Percentiles rank a stretch among this genome's conserved stretches.
Evolutionary conservation across 2,113 vertebrate genomes (phyloP).

Genomic region (Crotophaga sulcirostris): DNA sequence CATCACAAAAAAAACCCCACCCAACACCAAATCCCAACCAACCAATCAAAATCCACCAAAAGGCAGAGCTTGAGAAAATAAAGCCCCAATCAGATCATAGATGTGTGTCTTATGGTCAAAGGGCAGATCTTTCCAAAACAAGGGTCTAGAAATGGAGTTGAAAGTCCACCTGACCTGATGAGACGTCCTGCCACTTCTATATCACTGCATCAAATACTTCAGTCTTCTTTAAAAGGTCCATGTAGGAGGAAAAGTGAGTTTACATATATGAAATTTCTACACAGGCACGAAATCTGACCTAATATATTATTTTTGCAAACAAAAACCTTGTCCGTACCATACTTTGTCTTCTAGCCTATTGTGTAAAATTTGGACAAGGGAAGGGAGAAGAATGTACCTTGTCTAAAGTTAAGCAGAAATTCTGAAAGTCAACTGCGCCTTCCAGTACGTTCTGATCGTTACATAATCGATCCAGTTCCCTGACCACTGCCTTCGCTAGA

Average conservation of each 20-base stretch:
- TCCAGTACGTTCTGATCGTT: background rate
- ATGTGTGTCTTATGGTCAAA: accelerated
- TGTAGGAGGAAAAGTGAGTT: background rate
- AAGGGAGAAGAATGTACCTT: accelerated
- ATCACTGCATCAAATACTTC: background rate
- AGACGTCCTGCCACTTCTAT: accelerated
- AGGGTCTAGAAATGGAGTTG: background rate
- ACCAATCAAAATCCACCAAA: background rate
- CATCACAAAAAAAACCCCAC: background rate
- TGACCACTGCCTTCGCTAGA: accelerated
- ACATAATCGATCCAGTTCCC: background rate
- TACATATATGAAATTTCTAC: background rate
- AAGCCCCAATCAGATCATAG: background rate
- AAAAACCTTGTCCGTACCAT: background rate
- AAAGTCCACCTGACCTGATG: background rate
- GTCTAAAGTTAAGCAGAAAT: background rate
- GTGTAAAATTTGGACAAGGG: background rate
- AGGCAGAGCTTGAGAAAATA: background rate
- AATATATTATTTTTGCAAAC: background rate
- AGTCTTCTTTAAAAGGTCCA: background rate
- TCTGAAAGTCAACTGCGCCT: accelerated
- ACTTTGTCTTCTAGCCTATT: background rate
- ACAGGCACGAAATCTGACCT: accelerated
- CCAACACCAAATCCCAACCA: background rate
- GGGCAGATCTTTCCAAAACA: background rate